Evolutionary conservation across 2,888 invertebrate species (phyloP), one percentile per base, ranked within the genome.

Genomic region (Gortyna flavago): DNA sequence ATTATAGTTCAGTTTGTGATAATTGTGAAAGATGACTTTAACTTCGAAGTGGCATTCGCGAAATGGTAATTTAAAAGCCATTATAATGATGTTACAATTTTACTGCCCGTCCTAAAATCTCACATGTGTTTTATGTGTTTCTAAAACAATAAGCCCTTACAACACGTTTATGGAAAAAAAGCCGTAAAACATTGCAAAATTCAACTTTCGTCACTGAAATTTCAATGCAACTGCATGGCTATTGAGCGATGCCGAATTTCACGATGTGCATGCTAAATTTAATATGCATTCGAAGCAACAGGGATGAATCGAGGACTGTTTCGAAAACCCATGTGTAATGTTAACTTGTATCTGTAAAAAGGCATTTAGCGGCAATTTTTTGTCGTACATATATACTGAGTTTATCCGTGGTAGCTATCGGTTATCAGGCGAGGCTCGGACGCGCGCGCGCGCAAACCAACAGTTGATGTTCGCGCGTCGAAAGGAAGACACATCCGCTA

Each of bases 381-480:
- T 91, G 91, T 91, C 89, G 90, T 91, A 91, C 90, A 76, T 82
- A 88, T 89, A 91, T 90, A 90, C 88, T 85, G 89, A 90, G 91
- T 90, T 93, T 93, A 94, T 93, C 93, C 92, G 89, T 88, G 90
- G 91, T 85, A 90, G 91, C 91, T 95, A 95, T 96, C 94, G 93
- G 93, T 96, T 96, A 96, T 96, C 96, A 95, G 92, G 81, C 91
- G 90, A 87, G 89, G 87, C 90, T 88, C 87, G 87, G 89, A 88
- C 73, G 91, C 92, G 93, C 93, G 90, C 87, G 92, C 93, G 92
- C 91, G 85, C 89, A 83, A 91, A 92, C 90, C 93, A 92, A 89
- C 96, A 96, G 96, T 96, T 96, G 96, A 96, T 96, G 96, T 89
- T 94, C 94, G 96, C 92, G 94, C 96, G 96, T 90, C 93, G 95